Evolutionary conservation across 1,140 invertebrate genomes (phyloP).

Genomic region (Penaeus indicus): DNA sequence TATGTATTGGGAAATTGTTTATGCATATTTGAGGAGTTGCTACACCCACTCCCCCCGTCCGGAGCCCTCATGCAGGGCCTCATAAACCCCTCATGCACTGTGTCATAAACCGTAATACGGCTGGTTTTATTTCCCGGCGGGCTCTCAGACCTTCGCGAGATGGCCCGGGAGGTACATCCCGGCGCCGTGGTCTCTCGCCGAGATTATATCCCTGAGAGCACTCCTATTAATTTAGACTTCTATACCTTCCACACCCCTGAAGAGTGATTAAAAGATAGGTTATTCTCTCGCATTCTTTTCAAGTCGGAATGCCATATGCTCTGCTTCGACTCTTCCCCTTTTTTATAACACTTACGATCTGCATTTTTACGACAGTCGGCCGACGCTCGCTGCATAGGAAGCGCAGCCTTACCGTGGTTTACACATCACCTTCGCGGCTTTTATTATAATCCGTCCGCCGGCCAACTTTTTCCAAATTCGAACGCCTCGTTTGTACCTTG

Average conservation of each 20-base stretch:
- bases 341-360: conserved; percentile 44
- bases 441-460: conserved; percentile 44
- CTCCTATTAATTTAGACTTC: conserved; percentile 28
- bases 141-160: background rate
- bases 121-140: conserved; percentile 26
- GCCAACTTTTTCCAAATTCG: conserved; percentile 19
- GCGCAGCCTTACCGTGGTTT: conserved; percentile 35
- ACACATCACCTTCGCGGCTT: conserved; percentile 42
- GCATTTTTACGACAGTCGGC: conserved; percentile 49
- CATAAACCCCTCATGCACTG: conserved; percentile 22
- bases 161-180: background rate
- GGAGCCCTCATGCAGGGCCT: too few relatives aligned
- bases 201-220: background rate
- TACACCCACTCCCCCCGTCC: too few relatives aligned
- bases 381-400: conserved; percentile 53
- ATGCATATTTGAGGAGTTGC: too few relatives aligned
- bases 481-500: conserved; percentile 10
- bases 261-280: conserved; percentile 9
- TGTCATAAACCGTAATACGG: conserved; percentile 46
- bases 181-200: background rate
- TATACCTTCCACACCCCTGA: background rate
- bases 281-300: background rate
- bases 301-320: conserved; percentile 5
- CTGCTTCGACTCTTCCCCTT: conserved; percentile 8
- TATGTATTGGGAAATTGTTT: too few relatives aligned